Conservation (phyloP, 1,140 invertebrate genomes). For the Drosophila pseudoananassae region DNA sequence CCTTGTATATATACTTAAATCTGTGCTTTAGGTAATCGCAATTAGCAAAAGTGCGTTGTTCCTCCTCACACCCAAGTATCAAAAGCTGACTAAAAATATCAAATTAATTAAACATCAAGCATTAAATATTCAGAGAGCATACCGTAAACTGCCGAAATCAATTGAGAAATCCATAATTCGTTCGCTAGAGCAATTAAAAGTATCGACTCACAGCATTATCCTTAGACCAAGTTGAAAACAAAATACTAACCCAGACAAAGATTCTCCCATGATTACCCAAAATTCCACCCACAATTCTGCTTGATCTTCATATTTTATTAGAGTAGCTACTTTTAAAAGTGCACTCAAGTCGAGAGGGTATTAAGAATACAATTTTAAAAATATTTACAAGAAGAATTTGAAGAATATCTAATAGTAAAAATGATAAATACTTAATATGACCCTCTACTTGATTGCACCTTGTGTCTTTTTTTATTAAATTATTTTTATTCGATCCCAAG, state of each 20-base stretch:
- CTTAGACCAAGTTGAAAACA: conserved; percentile 28
- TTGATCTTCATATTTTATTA: conserved; percentile 21
- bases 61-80: conserved; percentile 74
- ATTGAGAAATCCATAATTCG: conserved; percentile 41
- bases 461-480: not conserved
- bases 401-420: not conserved
- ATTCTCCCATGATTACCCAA: conserved; percentile 4
- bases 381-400: no score
- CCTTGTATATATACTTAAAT: conserved; percentile 31
- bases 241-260: conserved; percentile 21
- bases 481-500: conserved; percentile 1
- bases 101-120: conserved; percentile 39
- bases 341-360: conserved; percentile 7
- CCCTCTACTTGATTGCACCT: conserved; percentile 11
- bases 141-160: conserved; percentile 49
- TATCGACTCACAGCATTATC: conserved; percentile 26
- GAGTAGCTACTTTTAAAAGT: conserved; percentile 16
- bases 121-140: conserved; percentile 60
- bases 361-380: not conserved
- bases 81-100: conserved; percentile 69
- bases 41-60: conserved; percentile 29
- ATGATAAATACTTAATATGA: not conserved
- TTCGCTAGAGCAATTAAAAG: conserved; percentile 50
- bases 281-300: conserved; percentile 22
- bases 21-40: conserved; percentile 38